Percentiles rank a stretch among this genome's conserved stretches.
Conservation (phyloP, 2,888 invertebrate genomes). For the Cheiracanthium punctorium region DNA sequence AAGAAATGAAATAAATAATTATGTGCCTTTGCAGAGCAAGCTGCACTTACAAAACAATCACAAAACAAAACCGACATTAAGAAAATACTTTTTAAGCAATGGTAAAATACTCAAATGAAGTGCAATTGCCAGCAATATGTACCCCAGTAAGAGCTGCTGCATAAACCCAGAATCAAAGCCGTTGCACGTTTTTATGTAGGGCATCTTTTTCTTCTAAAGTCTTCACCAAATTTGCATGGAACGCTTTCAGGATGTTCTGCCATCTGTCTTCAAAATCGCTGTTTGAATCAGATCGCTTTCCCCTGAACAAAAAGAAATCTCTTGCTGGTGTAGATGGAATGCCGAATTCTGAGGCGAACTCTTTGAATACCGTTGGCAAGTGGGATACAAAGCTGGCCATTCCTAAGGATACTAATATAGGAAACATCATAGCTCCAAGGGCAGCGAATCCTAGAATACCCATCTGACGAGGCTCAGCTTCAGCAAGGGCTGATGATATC, state of each 20-base stretch:
- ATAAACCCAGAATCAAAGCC: background rate
- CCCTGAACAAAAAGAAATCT: constrained; percentile 33
- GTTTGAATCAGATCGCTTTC: background rate
- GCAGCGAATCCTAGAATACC: constrained; percentile 63
- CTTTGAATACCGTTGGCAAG: constrained; percentile 61
- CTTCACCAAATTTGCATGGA: constrained; percentile 12
- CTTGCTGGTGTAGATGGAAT: constrained; percentile 50
- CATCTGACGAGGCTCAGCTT: constrained; percentile 46
- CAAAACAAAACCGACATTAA: background rate
- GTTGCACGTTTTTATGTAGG: background rate
- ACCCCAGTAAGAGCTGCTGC: background rate
- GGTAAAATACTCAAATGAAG: background rate
- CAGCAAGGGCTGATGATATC: constrained; percentile 1
- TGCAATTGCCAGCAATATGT: constrained; percentile 18
- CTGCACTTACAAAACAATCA: too few relatives aligned
- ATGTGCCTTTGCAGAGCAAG: too few relatives aligned
- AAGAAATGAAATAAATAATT: too few relatives aligned
- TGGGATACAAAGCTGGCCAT: constrained; percentile 67
- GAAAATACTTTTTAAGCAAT: background rate
- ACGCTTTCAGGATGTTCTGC: constrained; percentile 9
- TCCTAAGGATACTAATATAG: constrained; percentile 58
- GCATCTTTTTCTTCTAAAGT: background rate
- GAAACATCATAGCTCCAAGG: constrained; percentile 62
- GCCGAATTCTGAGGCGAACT: constrained; percentile 63
- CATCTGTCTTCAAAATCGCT: constrained; percentile 3